Evolutionary conservation across 2,113 vertebrate genomes (phyloP).

Genomic region (Passer montanus): DNA sequence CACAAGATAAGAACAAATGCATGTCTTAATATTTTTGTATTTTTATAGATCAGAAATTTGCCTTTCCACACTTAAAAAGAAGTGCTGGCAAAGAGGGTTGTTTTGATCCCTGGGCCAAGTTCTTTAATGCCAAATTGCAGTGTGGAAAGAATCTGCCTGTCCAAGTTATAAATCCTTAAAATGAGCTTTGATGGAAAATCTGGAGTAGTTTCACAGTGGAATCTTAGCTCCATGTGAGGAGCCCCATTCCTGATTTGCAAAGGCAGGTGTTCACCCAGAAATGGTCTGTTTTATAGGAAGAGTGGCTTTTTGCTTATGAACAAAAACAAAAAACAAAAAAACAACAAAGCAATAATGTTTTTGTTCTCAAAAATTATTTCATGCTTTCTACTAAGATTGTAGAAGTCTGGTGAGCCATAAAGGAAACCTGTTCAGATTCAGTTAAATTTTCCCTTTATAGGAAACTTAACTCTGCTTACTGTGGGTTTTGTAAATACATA

Average conservation of each 20-base stretch:
- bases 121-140: conserved; percentile 42
- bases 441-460: background rate
- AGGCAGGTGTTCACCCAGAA: background rate
- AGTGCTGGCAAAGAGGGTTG: conserved; percentile 20
- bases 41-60: conserved; percentile 34
- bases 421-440: background rate
- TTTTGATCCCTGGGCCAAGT: conserved; percentile 57
- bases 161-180: conserved; percentile 58
- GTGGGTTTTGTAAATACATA: background rate
- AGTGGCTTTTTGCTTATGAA: background rate
- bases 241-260: background rate
- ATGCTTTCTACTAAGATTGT: background rate
- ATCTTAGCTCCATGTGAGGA: background rate
- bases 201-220: conserved; percentile 24
- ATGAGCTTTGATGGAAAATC: conserved; percentile 57
- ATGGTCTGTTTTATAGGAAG: background rate
- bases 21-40: conserved; percentile 9
- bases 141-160: conserved; percentile 45
- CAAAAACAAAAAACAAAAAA: background rate
- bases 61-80: conserved; percentile 16
- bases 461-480: background rate
- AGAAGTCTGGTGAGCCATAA: background rate
- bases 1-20: background rate
- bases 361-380: background rate
- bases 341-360: background rate